Base-by-base conservation (phyloP, 2,113 vertebrate species). In the Astatoreochromis straeleni region DNA sequence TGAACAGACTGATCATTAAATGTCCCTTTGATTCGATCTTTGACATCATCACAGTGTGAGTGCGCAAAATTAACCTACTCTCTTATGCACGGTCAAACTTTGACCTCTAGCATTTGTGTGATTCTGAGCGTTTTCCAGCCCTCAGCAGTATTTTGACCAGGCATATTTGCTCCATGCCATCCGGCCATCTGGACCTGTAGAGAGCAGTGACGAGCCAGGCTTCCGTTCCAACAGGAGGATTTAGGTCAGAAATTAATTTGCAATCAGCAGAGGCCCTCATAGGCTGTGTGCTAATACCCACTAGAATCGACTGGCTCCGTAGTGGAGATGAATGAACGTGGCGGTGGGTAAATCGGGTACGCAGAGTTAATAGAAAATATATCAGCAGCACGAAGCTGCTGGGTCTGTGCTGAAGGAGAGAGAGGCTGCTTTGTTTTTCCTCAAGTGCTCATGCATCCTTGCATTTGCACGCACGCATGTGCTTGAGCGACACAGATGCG, bases 201-300 rank as follows among this genome's bases (percentile, higher is more conserved):
- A 82, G 91, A 92, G 89, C 90, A 57, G 75, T 2, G 53, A 82
- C 19, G 84, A 93, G 91, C 80, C 92, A 85, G 89, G 51, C 85
- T 53, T 85, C 79, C 87, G n/a, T 49, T 91, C 92, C 90, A 92
- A 93, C 89, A 87, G 90, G 81, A 92, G 68, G 85, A 94, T 91
- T 93, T 89, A 80, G 91, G 93, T 93, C 90, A 93, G 85, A 93
- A 93, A 95, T 94, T 87, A 91, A 94, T 94, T 94, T 93, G 73
- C 88, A 86, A 89, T 91, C 88, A 92, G 68, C 58, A 65, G 84
- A 91, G 68, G 85, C 81, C 82, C 65, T 78, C 82, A 55, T 42
- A 26, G 33, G 14, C 78, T 73, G 87, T 12, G 75, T 2, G 55
- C 81, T 80, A 88, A 89, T 89, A 85, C 70, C 83, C 78, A 14